Evolutionary conservation across 1,140 invertebrate species (phyloP).

Genomic region (Drosophila ironensis): DNA sequence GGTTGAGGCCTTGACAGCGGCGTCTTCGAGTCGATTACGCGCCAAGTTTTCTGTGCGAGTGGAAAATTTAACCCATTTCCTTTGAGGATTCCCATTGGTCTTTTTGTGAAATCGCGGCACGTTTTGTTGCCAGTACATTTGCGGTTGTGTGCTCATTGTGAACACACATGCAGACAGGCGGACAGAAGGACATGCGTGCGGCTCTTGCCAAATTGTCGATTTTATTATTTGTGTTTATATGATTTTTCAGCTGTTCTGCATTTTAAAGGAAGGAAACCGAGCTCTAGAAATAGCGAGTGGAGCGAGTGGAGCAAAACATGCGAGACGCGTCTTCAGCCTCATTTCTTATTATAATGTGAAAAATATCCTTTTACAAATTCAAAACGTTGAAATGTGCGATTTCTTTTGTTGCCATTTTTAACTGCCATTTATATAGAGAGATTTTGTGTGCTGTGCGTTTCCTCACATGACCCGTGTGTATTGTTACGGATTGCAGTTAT

Average conservation of each 20-base stretch:
- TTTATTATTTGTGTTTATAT: constrained; percentile 82
- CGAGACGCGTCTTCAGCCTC: constrained; percentile 71
- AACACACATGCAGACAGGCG: constrained; percentile 27
- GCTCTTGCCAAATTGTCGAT: constrained; percentile 79
- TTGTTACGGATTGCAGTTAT: constrained; percentile 34
- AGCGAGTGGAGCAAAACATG: constrained; percentile 28
- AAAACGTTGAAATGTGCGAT: constrained; percentile 74
- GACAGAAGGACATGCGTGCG: constrained; percentile 51
- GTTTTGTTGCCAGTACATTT: constrained; percentile 80
- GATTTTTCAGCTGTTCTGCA: constrained; percentile 81
- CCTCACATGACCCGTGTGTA: constrained; percentile 49
- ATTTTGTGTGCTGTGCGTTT: constrained; percentile 4
- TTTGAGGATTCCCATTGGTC: constrained; percentile 35
- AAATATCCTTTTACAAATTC: constrained; percentile 80
- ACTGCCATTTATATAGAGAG: constrained; percentile 37
- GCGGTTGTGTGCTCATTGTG: constrained; percentile 71
- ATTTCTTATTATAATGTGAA: constrained; percentile 80
- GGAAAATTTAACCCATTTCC: constrained; percentile 56
- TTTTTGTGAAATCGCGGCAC: constrained; percentile 70
- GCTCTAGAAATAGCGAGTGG: neutral
- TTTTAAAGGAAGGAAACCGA: constrained; percentile 51
- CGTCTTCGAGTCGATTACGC: constrained; percentile 47
- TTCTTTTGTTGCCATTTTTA: constrained; percentile 70
- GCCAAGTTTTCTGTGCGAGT: constrained; percentile 21
- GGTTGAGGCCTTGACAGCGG: constrained; percentile 27